Evolutionary conservation across 1,140 invertebrate species (phyloP).

Genomic region (Penaeus chinensis): DNA sequence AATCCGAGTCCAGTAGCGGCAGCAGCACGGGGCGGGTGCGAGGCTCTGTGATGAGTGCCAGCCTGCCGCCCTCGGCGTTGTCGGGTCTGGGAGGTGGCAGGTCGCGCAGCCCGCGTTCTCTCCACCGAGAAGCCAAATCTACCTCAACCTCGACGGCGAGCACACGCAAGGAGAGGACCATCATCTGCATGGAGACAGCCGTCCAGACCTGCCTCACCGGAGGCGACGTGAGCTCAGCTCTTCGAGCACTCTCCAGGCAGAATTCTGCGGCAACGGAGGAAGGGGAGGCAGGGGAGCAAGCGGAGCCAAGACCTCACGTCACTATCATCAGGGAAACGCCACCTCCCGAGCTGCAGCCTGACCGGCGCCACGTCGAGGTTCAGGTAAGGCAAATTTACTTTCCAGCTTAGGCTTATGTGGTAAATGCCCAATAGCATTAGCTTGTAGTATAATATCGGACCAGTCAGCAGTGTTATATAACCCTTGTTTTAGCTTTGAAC

Average conservation of each 20-base stretch:
- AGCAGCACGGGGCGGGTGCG: slow-evolving; percentile 26
- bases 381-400: slow-evolving; percentile 37
- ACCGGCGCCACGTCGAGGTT: slow-evolving; percentile 51
- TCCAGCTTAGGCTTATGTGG: too few species aligned
- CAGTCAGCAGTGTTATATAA: too few species aligned
- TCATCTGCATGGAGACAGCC: slow-evolving; percentile 82
- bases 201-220: slow-evolving; percentile 80
- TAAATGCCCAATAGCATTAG: too few species aligned
- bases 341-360: slow-evolving; percentile 30
- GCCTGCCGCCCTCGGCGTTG: slow-evolving; percentile 66
- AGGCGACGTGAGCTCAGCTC: slow-evolving; percentile 77
- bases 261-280: slow-evolving; percentile 43
- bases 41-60: slow-evolving; percentile 67
- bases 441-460: too few species aligned
- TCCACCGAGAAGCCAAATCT: slow-evolving; percentile 66
- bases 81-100: slow-evolving; percentile 65
- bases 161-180: slow-evolving; percentile 70
- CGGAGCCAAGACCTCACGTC: slow-evolving; percentile 29
- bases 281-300: neutral
- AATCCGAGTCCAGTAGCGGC: slow-evolving; percentile 48
- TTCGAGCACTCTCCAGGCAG: slow-evolving; percentile 72
- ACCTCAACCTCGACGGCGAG: slow-evolving; percentile 67
- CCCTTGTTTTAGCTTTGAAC: too few species aligned
- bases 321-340: slow-evolving; percentile 31
- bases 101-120: slow-evolving; percentile 64